Percentiles rank a stretch among this genome's conserved stretches.
phyloP scores from a whole-genome alignment of 2,113 vertebrate genomes.

The Ophthalmolycus amberensis region DNA sequence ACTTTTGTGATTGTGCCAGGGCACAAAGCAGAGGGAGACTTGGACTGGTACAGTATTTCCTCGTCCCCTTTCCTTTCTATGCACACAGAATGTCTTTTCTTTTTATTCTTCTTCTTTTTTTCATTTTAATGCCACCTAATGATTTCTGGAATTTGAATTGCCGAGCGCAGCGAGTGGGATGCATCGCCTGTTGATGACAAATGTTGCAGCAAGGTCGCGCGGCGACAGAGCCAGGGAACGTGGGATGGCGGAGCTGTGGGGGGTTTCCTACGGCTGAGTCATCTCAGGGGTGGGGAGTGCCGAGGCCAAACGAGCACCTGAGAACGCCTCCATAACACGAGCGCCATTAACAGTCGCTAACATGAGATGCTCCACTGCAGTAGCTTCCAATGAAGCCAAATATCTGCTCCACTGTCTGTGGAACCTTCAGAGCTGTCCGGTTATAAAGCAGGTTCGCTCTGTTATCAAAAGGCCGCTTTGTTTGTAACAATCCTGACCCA shows the following conservation, averaged over 20 bases:
- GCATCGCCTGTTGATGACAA: constrained; percentile 58
- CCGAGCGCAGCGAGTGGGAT: constrained; percentile 63
- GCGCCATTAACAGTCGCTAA: constrained; percentile 50
- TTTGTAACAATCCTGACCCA: constrained; percentile 42
- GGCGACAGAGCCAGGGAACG: constrained; percentile 62
- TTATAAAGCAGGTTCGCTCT: constrained; percentile 11
- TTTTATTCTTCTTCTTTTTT: constrained; percentile 8
- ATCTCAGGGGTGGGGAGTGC: constrained; percentile 51
- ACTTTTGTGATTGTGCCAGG: constrained; percentile 48
- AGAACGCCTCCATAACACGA: constrained; percentile 39
- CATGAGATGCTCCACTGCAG: constrained; percentile 27
- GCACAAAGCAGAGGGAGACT: constrained; percentile 31
- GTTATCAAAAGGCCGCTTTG: constrained; percentile 40
- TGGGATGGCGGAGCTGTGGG: constrained; percentile 65
- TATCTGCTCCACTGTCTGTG: constrained; percentile 10
- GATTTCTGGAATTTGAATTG: constrained; percentile 78
- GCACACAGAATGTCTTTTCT: constrained; percentile 33
- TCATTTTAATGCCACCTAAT: constrained; percentile 65
- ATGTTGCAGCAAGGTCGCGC: constrained; percentile 72
- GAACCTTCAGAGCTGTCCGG: constrained; percentile 18
- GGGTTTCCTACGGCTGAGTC: constrained; percentile 78
- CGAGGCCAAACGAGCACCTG: constrained; percentile 55
- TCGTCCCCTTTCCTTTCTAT: constrained; percentile 23
- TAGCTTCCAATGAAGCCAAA: constrained; percentile 23
- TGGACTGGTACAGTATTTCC: constrained; percentile 12